Base-by-base conservation (phyloP, 2,113 vertebrate genomes). In the Merops nubicus region DNA sequence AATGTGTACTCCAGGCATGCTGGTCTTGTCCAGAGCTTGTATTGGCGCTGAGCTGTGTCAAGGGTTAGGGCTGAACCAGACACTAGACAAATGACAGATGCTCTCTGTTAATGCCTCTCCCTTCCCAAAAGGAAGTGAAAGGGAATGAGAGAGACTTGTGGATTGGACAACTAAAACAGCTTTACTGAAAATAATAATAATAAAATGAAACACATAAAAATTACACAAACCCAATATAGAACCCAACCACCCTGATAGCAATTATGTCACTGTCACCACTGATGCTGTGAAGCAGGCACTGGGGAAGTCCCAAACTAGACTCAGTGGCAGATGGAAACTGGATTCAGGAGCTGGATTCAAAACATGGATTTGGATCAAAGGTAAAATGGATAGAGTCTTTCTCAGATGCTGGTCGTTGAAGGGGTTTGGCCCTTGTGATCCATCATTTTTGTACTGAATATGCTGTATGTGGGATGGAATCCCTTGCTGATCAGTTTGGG, bases 1-100 rank as follows among this genome's bases (percentile, higher is more conserved):
- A 43, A 11, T 1, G 1, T 1, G 5, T 40, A 47, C 3, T 4
- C 33, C 48, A 82, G 54, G 22, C 11, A 4, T 13, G 34, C 15
- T 0, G 1, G 22, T 8, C 31, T 26, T 31, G 9, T 40, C 45
- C 33, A 33, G 56, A 53, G 54, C 34, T 73, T 59, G 12, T 12
- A 15, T 34, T 23, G 31, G 20, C 12, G n/a, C 0, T 47, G 14
- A n/a, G 26, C 23, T 56, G 33, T 56, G 54, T 18, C 18, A 33
- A 56, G 31, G 31, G 31, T 56, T 56, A 56, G 54, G 31, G 19
- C 54, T n/a, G 31, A 19, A 18, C 45, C 17, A 18, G 13, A 15
- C 31, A 33, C 54, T 56, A 33, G 19, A n/a, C 17, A 17, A 56
- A 12, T 20, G 31, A 56, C 54, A n/a, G 31, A 56, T 20, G 31